Percentiles rank a stretch among this genome's conserved stretches.
Conservation (phyloP, 1,140 invertebrate genomes). For the Antheraea pernyi region DNA sequence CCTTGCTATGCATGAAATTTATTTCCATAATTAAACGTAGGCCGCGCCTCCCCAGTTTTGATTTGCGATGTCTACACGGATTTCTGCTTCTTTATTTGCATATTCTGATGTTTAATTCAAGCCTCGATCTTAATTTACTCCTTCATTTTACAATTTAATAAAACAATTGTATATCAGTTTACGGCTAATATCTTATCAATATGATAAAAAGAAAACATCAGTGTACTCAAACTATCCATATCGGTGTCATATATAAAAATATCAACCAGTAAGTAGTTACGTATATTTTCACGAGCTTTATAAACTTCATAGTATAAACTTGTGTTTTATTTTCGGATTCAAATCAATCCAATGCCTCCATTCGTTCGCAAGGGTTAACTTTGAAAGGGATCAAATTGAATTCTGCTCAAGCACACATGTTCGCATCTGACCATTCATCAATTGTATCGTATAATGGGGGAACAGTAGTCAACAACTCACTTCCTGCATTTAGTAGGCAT, state of each 20-base stretch:
- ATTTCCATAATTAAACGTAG: conserved; percentile 76
- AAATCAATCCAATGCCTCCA: conserved; percentile 55
- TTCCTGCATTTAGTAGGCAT: conserved; percentile 36
- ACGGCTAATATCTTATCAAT: background rate
- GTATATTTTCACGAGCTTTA: background rate
- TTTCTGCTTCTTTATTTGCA: conserved; percentile 60
- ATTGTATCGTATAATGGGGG: conserved; percentile 62
- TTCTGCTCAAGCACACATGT: conserved; percentile 65
- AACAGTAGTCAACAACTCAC: conserved; percentile 59
- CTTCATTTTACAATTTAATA: background rate
- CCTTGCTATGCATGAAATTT: conserved; percentile 71
- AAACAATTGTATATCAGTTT: too few relatives aligned
- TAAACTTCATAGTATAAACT: conserved; percentile 7
- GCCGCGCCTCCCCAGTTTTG: conserved; percentile 54
- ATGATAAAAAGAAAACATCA: background rate
- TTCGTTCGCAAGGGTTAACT: conserved; percentile 58
- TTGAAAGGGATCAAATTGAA: conserved; percentile 70
- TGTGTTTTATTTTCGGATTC: conserved; percentile 60
- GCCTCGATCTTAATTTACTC: background rate
- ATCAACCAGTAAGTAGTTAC: background rate
- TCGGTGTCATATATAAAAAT: background rate
- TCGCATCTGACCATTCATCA: conserved; percentile 63
- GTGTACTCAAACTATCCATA: background rate
- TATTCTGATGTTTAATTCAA: conserved; percentile 65
- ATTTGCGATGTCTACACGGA: conserved; percentile 69